These are phyloP conservation scores for Drosophila pruinosa DNA, from an alignment of 1,140 invertebrate genomes.

Conservation along the genomic window DNA sequence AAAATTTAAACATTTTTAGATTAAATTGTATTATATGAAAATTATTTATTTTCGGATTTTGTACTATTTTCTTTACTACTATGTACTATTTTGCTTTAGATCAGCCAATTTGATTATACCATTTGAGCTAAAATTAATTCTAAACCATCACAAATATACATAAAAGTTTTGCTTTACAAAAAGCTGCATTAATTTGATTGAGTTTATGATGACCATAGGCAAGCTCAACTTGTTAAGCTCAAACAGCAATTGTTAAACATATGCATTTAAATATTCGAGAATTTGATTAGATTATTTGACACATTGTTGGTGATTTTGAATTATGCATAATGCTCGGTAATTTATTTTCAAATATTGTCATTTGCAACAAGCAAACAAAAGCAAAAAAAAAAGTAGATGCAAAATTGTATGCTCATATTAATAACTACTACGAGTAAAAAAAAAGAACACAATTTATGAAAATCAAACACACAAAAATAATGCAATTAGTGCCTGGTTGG, in stretches of 20 bases:
- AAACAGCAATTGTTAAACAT: neutral
- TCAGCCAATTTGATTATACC: too few species aligned
- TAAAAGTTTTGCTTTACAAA: too few species aligned
- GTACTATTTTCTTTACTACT: too few species aligned
- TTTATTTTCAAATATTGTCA: neutral
- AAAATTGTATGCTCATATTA: neutral
- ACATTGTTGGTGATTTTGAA: neutral
- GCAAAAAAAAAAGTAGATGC: neutral
- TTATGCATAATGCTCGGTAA: neutral
- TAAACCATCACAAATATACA: too few species aligned
- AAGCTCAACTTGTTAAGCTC: neutral
- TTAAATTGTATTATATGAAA: too few species aligned
- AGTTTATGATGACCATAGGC: neutral
- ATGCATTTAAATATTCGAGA: neutral
- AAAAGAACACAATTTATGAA: constrained; percentile 65
- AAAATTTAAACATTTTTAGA: too few species aligned
- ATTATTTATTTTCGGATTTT: too few species aligned
- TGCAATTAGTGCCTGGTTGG: constrained; percentile 63
- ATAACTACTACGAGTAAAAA: neutral
- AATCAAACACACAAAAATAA: constrained; percentile 73
- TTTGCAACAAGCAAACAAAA: neutral
- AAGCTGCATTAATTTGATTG: too few species aligned
- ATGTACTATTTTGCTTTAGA: too few species aligned
- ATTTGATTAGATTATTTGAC: constrained; percentile 4
- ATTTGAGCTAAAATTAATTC: too few species aligned